phyloP scores from a whole-genome alignment of 2,888 invertebrate species.

The Elmis aenea region DNA sequence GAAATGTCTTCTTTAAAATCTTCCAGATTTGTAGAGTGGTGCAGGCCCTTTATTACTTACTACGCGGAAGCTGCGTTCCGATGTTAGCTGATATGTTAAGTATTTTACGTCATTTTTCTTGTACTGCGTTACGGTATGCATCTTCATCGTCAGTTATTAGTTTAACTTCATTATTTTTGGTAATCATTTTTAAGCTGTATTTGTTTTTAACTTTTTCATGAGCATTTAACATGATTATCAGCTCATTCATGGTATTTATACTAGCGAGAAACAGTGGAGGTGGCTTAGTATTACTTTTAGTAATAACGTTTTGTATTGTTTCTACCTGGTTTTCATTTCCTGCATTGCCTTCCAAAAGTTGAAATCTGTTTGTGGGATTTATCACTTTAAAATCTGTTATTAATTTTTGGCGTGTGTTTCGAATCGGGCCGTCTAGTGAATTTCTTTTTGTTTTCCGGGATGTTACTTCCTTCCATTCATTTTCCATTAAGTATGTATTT shows the following conservation, averaged over 20 bases:
- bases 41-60: background rate
- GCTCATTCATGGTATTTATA: slow-evolving; percentile 2
- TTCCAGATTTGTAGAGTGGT: background rate
- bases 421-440: too few relatives aligned
- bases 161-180: slow-evolving; percentile 5
- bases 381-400: too few relatives aligned
- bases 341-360: too few relatives aligned
- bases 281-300: too few relatives aligned
- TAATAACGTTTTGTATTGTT: too few relatives aligned
- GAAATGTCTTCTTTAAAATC: background rate
- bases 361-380: too few relatives aligned
- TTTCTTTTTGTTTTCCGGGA: too few relatives aligned
- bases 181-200: slow-evolving; percentile 5
- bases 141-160: slow-evolving; percentile 1
- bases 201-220: slow-evolving; percentile 4
- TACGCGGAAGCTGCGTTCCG: background rate
- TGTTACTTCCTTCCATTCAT: too few relatives aligned
- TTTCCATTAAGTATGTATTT: too few relatives aligned
- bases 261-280: slow-evolving; percentile 4
- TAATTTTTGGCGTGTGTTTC: too few relatives aligned
- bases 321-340: too few relatives aligned
- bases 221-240: slow-evolving; percentile 1
- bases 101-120: slow-evolving; percentile 1
- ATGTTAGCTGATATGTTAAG: background rate
- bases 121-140: background rate